A percentile compares a stretch with the other conserved stretches of the same genome.
Evolutionary conservation across 2,888 invertebrate species (phyloP).

Genomic region (Noctua janthina): DNA sequence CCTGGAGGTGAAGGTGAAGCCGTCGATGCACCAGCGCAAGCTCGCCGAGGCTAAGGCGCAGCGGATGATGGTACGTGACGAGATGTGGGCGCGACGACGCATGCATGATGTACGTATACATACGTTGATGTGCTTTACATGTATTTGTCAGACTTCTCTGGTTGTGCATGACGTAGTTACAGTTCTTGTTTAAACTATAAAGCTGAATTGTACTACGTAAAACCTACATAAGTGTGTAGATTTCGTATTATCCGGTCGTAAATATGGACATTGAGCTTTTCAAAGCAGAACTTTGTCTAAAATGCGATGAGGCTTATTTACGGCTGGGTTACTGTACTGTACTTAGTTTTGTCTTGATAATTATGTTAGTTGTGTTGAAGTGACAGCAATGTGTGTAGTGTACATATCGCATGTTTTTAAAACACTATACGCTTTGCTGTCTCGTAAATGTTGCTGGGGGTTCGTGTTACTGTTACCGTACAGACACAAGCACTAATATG

Average conservation of each 20-base stretch:
- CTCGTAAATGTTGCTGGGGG: background rate
- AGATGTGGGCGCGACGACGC: slow-evolving; percentile 92
- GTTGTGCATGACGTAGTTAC: background rate
- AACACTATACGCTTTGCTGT: background rate
- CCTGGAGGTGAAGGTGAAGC: slow-evolving; percentile 98
- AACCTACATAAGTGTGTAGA: background rate
- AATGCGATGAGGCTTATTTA: background rate
- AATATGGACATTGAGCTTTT: background rate
- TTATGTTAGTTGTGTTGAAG: background rate
- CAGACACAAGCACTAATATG: background rate
- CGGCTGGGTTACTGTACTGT: slow-evolving; percentile 1
- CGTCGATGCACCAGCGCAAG: slow-evolving; percentile 95
- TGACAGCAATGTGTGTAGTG: background rate
- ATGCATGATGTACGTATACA: slow-evolving; percentile 88
- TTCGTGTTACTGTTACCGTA: background rate
- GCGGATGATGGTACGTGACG: slow-evolving; percentile 93
- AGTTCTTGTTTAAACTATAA: background rate
- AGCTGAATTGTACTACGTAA: slow-evolving; percentile 14
- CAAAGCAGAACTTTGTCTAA: background rate
- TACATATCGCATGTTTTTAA: slow-evolving; percentile 17
- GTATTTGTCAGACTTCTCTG: slow-evolving; percentile 6
- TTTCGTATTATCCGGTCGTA: background rate
- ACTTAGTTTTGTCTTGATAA: background rate
- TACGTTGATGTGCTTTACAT: slow-evolving; percentile 44
- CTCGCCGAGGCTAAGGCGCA: slow-evolving; percentile 96